A percentile compares a stretch with the other conserved stretches of the same genome.
These are phyloP conservation scores for Cyclargus thomasi DNA, from an alignment of 1,140 invertebrate genomes.

Conservation along the genomic window DNA sequence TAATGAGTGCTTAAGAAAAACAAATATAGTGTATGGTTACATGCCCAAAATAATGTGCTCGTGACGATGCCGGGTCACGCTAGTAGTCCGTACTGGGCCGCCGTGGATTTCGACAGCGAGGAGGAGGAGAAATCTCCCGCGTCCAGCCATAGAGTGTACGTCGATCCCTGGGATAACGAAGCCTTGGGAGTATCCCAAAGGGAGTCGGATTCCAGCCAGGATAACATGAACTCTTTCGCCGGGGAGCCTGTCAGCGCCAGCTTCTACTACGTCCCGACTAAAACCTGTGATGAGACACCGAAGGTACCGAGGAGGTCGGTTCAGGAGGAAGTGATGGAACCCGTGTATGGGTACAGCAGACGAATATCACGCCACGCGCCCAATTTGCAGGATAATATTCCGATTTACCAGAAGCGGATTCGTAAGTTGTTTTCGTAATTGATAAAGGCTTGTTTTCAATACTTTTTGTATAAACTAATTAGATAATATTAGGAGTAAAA, in stretches of 20 bases:
- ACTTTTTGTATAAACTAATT: too few species aligned
- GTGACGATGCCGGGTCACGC: slow-evolving; percentile 60
- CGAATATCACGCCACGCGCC: slow-evolving; percentile 44
- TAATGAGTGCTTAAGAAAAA: slow-evolving; percentile 51
- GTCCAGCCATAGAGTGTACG: slow-evolving; percentile 75
- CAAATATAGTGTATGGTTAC: slow-evolving; percentile 38
- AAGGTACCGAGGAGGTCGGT: slow-evolving; percentile 42
- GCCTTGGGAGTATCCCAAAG: slow-evolving; percentile 80
- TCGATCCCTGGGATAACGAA: slow-evolving; percentile 84
- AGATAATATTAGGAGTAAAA: too few species aligned
- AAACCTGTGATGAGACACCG: slow-evolving; percentile 64
- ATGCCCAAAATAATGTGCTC: slow-evolving; percentile 41
- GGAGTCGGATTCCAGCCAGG: slow-evolving; percentile 73
- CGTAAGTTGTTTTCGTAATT: slow-evolving; percentile 43
- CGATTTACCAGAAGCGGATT: slow-evolving; percentile 50
- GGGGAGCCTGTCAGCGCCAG: slow-evolving; percentile 74
- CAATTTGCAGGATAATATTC: slow-evolving; percentile 43
- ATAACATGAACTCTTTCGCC: slow-evolving; percentile 66
- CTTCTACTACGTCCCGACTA: slow-evolving; percentile 75
- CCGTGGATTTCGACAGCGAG: slow-evolving; percentile 76
- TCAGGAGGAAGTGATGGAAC: slow-evolving; percentile 46
- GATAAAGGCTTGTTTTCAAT: too few species aligned
- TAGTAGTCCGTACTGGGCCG: slow-evolving; percentile 72
- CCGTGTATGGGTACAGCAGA: slow-evolving; percentile 51
- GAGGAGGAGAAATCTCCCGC: slow-evolving; percentile 50